These are phyloP conservation scores for Stegostoma tigrinum DNA, from an alignment of 2,113 vertebrate species.

Conservation along the genomic window DNA sequence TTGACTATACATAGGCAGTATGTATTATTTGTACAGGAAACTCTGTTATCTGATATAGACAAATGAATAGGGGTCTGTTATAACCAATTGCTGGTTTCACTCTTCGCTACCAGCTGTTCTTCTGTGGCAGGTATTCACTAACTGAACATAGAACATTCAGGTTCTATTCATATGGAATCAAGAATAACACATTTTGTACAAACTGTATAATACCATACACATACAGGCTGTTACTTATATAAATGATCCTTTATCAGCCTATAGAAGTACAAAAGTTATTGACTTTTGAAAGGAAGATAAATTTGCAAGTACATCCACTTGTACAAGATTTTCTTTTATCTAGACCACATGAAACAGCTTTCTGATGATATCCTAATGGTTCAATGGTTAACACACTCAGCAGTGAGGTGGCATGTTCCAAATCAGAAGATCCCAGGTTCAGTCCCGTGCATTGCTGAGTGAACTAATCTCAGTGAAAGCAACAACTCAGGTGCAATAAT, in stretches of 20 bases:
- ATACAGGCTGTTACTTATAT: not conserved
- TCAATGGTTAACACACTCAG: not conserved
- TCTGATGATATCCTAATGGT: not conserved
- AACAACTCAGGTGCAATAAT: not conserved
- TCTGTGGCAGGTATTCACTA: constrained; percentile 15
- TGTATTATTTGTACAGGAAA: constrained; percentile 19
- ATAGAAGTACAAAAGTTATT: not conserved
- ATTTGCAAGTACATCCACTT: not conserved
- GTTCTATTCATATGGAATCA: not conserved
- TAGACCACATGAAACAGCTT: not conserved
- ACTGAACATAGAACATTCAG: not conserved
- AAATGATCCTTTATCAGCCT: not conserved
- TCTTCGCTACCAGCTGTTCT: constrained; percentile 24
- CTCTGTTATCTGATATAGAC: constrained; percentile 31
- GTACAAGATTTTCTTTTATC: not conserved
- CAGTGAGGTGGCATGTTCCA: not conserved
- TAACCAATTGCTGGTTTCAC: constrained; percentile 25
- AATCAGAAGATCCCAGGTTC: not conserved
- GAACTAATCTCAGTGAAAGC: not conserved
- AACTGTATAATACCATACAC: not conserved
- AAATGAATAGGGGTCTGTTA: constrained; percentile 23
- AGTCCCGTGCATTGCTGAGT: not conserved
- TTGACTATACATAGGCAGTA: not conserved
- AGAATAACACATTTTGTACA: not conserved
- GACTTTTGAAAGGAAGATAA: not conserved